Evolutionary conservation across 2,113 vertebrate genomes (phyloP), one percentile per base, ranked within the genome.

Genomic region (Suricata suricatta): DNA sequence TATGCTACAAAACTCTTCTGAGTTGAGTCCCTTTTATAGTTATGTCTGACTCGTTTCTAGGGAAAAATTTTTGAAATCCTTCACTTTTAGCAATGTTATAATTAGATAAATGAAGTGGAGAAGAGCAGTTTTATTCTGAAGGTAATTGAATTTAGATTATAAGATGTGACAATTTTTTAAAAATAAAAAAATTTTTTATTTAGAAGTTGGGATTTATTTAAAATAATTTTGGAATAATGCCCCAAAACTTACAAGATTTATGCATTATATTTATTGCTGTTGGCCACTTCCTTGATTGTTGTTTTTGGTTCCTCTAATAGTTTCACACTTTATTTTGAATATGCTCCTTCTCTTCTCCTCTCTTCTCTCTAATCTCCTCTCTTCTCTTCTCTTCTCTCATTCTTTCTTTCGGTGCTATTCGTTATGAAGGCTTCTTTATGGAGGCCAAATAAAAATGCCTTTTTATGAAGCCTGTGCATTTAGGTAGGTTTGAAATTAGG

Each of bases 171-270:
- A 96, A 77, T 89, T 95, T 88, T 50, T 44, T 0, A 68, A 81
- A 91, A 97, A 91, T 72, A 60, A 96, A 87, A 88, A 93, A 96
- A 95, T 41, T 38, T 87, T 96, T 98, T 95, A 97, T 96, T 97
- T 98, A 96, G 95, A 95, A 96, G 96, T 98, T 98, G 95, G 94
- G 88, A 96, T 98, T 95, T 95, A 92, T 94, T 97, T 96, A 93
- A 97, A 97, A 91, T 97, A 85, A 95, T 96, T 97, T 97, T 94
- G 82, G 72, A 98, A 97, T 98, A 97, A 97, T 98, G 97, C 95
- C 86, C 87, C 27, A 19, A 91, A 57, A 77, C 27, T 9, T 74
- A 54, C n/a, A 72, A 97, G 94, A 63, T 96, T 95, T 97, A 85
- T 93, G 69, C 66, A 77, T 98, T 95, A 44, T 88, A 96, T 66